A percentile compares a stretch with the other conserved stretches of the same genome.
These are phyloP conservation scores for Chaetops frenatus DNA, from an alignment of 2,113 vertebrate species.

Conservation along the genomic window DNA sequence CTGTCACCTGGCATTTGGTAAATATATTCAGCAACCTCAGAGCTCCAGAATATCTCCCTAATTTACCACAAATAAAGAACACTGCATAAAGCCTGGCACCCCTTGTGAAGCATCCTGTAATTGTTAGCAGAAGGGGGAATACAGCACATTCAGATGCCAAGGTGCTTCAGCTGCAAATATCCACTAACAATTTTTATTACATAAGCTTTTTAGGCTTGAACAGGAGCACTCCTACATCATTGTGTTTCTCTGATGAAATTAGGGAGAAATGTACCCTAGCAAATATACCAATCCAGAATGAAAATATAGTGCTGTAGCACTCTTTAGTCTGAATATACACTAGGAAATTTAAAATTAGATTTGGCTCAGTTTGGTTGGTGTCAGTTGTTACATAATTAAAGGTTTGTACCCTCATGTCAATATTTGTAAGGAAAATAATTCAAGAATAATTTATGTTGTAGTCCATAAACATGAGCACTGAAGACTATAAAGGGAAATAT, in stretches of 20 bases:
- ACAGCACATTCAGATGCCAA: neutral
- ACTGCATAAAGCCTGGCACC: neutral
- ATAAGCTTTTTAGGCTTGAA: neutral
- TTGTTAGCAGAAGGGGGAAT: neutral
- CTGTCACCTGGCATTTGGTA: neutral
- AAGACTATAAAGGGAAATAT: neutral
- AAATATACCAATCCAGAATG: neutral
- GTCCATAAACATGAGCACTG: neutral
- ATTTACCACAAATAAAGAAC: conserved; percentile 2
- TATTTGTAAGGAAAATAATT: neutral
- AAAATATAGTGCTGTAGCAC: neutral
- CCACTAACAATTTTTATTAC: neutral
- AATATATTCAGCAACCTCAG: neutral
- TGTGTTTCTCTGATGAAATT: neutral
- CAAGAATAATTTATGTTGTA: neutral
- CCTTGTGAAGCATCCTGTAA: neutral
- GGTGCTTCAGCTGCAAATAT: neutral
- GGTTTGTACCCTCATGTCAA: neutral
- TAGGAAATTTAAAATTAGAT: neutral
- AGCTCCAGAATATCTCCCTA: neutral
- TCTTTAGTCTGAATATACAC: neutral
- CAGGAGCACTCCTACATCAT: neutral
- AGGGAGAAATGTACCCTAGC: neutral
- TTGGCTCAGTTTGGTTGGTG: neutral
- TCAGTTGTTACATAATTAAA: neutral